A percentile compares a stretch with the other conserved stretches of the same genome.
Conservation (phyloP, 2,888 invertebrate genomes). For the Drosophila paranaensis region DNA sequence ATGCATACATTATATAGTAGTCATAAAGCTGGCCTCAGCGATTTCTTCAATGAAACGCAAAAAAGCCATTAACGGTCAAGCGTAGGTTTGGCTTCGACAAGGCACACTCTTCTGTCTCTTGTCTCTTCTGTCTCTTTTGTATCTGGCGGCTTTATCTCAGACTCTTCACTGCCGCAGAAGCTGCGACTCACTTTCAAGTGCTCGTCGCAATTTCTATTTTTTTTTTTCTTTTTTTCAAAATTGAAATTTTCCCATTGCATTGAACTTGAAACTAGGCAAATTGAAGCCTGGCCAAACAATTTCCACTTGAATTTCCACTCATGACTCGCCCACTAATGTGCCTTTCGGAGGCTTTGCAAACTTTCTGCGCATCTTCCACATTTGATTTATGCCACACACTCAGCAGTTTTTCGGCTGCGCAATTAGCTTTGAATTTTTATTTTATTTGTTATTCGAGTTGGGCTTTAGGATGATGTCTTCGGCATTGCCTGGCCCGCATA, state of each 20-base stretch:
- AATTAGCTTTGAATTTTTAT: conserved; percentile 49
- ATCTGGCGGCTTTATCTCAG: conserved; percentile 46
- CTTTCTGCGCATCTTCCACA: conserved; percentile 44
- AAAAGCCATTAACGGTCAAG: conserved; percentile 74
- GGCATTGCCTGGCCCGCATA: conserved; percentile 26
- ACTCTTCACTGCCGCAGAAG: conserved; percentile 25
- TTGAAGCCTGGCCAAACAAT: conserved; percentile 36
- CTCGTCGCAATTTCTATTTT: conserved; percentile 56
- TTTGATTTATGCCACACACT: conserved; percentile 34
- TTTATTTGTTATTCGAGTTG: conserved; percentile 28
- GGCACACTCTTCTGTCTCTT: conserved; percentile 36
- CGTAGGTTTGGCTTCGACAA: conserved; percentile 71
- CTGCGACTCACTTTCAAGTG: conserved; percentile 72
- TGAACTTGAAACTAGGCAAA: conserved; percentile 64
- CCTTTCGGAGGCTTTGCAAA: conserved; percentile 24
- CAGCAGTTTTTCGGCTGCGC: conserved; percentile 48
- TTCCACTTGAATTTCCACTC: conserved; percentile 56
- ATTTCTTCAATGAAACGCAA: conserved; percentile 77
- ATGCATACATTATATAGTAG: conserved; percentile 20
- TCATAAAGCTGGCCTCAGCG: conserved; percentile 16
- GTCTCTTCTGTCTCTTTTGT: conserved; percentile 23
- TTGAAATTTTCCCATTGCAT: conserved; percentile 73
- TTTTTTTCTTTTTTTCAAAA: conserved; percentile 34
- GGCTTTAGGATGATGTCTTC: conserved; percentile 4
- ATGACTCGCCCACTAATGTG: conserved; percentile 37